phyloP scores from a whole-genome alignment of 2,797 vertebrate species.

The Lepus oiostolus region DNA sequence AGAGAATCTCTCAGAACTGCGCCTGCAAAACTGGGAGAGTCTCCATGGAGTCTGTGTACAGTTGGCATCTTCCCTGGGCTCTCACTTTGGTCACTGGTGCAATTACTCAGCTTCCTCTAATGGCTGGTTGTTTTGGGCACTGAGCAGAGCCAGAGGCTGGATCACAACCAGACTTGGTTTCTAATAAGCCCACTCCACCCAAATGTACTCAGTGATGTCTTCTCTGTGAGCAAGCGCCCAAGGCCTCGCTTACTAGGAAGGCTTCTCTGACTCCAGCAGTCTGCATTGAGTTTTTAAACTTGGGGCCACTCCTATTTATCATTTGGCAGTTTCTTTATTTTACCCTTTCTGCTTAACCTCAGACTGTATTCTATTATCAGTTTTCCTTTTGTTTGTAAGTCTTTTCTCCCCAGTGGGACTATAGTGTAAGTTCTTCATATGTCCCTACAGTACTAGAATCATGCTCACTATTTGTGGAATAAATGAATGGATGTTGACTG shows the following conservation, averaged over 20 bases:
- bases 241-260: neutral
- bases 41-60: neutral
- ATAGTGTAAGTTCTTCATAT: neutral
- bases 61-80: neutral
- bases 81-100: neutral
- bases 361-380: neutral
- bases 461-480: neutral
- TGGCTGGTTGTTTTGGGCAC: neutral
- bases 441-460: neutral
- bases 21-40: neutral
- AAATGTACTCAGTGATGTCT: neutral
- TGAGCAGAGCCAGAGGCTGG: neutral
- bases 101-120: neutral
- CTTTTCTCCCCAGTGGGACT: neutral
- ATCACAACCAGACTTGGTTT: neutral
- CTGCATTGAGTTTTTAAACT: neutral
- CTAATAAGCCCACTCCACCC: neutral
- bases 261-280: neutral
- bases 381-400: conserved; percentile 7
- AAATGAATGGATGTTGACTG: neutral
- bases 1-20: neutral
- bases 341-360: neutral
- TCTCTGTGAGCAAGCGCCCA: neutral
- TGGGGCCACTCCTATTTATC: neutral
- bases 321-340: conserved; percentile 44